Percentiles rank a stretch among this genome's conserved stretches.
Conservation (phyloP, 2,888 invertebrate species). For the Lycaena phlaeas region DNA sequence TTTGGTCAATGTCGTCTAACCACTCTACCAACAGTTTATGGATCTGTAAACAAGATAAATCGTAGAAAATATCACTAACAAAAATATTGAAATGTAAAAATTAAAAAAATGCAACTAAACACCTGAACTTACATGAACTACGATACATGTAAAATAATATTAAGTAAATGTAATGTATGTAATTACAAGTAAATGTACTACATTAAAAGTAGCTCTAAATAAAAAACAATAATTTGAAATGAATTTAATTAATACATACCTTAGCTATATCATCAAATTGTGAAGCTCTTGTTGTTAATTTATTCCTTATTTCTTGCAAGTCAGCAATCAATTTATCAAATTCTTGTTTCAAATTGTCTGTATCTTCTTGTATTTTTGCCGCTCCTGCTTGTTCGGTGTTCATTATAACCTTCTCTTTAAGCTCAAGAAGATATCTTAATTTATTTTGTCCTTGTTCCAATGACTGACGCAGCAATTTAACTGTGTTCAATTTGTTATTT, state of each 20-base stretch:
- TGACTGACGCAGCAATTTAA: slow-evolving; percentile 90
- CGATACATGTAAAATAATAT: too few relatives aligned
- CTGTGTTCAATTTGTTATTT: slow-evolving; percentile 86
- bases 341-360: slow-evolving; percentile 89
- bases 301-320: slow-evolving; percentile 84
- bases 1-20: slow-evolving; percentile 90
- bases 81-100: too few relatives aligned
- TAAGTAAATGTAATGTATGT: too few relatives aligned
- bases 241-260: slow-evolving; percentile 32
- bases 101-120: too few relatives aligned
- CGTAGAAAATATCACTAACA: too few relatives aligned
- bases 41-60: slow-evolving; percentile 39
- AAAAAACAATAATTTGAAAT: background rate
- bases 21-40: slow-evolving; percentile 88
- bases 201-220: too few relatives aligned
- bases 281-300: slow-evolving; percentile 80
- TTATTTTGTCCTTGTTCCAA: slow-evolving; percentile 90
- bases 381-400: slow-evolving; percentile 93
- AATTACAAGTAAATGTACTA: too few relatives aligned
- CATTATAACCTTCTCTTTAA: slow-evolving; percentile 94
- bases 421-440: slow-evolving; percentile 82
- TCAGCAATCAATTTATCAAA: slow-evolving; percentile 90
- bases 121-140: too few relatives aligned
- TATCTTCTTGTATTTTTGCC: slow-evolving; percentile 91
- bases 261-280: slow-evolving; percentile 92